These are phyloP conservation scores for Zonitis immaculata DNA, from an alignment of 2,888 invertebrate genomes.

Conservation along the genomic window DNA sequence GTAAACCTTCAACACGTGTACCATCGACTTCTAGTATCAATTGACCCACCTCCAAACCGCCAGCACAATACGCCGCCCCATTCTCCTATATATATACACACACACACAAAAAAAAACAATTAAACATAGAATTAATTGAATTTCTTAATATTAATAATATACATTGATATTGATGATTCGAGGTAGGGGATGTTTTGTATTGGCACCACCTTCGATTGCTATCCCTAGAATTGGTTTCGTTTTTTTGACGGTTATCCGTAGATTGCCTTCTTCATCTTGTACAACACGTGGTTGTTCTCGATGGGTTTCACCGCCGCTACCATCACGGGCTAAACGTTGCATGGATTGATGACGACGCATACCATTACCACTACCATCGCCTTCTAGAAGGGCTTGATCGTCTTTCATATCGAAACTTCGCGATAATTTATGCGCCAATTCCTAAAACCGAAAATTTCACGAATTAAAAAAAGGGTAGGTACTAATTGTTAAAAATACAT, in stretches of 20 bases:
- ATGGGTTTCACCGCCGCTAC: constrained; percentile 41
- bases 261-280: constrained; percentile 81
- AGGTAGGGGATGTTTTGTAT: constrained; percentile 91
- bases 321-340: constrained; percentile 65
- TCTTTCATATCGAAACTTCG: constrained; percentile 88
- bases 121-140: too few relatives aligned
- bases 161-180: constrained; percentile 96
- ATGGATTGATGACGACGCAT: constrained; percentile 72
- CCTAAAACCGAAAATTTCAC: constrained; percentile 49
- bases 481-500: too few relatives aligned
- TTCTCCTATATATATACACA: constrained; percentile 76
- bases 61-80: constrained; percentile 90
- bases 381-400: constrained; percentile 68
- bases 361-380: constrained; percentile 54
- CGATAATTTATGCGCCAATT: constrained; percentile 81
- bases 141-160: too few relatives aligned
- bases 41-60: constrained; percentile 91
- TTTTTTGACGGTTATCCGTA: constrained; percentile 86
- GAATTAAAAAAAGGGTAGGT: too few relatives aligned
- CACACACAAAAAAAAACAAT: too few relatives aligned
- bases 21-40: constrained; percentile 85
- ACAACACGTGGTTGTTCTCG: constrained; percentile 63
- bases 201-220: constrained; percentile 95
- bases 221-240: constrained; percentile 92
- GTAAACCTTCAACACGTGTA: constrained; percentile 69